phyloP scores from a whole-genome alignment of 2,113 vertebrate genomes.

The Bambusicola thoracicus region DNA sequence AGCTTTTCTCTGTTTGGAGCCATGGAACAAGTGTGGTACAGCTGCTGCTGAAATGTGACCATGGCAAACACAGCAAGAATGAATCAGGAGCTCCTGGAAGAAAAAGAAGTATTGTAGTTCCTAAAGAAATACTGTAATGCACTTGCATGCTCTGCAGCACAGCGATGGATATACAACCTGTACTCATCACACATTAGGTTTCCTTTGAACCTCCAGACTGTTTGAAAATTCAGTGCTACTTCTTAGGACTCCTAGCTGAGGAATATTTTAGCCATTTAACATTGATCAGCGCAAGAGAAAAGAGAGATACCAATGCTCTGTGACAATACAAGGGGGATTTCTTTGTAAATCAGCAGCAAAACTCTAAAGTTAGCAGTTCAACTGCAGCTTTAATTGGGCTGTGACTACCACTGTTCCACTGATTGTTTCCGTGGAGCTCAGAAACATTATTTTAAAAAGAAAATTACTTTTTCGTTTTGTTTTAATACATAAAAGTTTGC shows the following conservation, averaged over 20 bases:
- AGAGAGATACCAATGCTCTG: neutral
- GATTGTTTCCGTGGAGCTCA: neutral
- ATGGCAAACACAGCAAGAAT: neutral
- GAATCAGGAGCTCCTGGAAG: neutral
- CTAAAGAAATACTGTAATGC: neutral
- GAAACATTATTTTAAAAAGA: neutral
- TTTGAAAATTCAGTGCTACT: neutral
- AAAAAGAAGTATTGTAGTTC: neutral
- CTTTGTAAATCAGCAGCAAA: neutral
- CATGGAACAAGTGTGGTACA: neutral
- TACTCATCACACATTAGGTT: neutral
- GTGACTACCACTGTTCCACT: neutral
- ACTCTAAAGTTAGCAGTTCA: neutral
- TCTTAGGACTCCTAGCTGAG: neutral
- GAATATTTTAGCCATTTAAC: neutral
- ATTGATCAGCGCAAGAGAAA: neutral
- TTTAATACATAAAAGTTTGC: neutral
- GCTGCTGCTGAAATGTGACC: neutral
- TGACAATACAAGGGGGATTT: neutral
- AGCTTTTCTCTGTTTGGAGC: neutral
- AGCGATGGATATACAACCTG: too few species aligned
- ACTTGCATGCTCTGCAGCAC: neutral
- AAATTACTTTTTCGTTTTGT: neutral
- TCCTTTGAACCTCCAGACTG: neutral
- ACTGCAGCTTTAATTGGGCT: neutral